Evolutionary conservation across 2,797 vertebrate species (phyloP).

Genomic region (Danio tinwini): DNA sequence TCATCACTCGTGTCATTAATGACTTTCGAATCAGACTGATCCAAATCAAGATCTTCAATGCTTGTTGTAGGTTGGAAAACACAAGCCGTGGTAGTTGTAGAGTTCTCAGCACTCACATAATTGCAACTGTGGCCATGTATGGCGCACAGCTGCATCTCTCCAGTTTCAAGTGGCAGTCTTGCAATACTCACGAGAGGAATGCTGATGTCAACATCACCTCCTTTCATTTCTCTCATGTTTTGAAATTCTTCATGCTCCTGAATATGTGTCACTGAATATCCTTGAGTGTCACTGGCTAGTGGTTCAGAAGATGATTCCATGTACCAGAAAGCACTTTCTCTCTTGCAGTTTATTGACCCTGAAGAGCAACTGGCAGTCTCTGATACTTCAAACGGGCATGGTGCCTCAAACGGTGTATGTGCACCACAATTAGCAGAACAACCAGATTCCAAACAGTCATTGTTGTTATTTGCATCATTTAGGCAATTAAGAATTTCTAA

Average conservation of each 20-base stretch:
- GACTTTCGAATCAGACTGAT: not conserved
- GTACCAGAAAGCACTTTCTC: slow-evolving; percentile 12
- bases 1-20: not conserved
- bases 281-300: not conserved
- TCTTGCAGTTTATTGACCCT: slow-evolving; percentile 25
- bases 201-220: slow-evolving; percentile 14
- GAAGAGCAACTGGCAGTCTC: slow-evolving; percentile 12
- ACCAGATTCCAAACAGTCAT: not conserved
- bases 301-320: not conserved
- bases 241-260: slow-evolving; percentile 13
- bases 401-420: not conserved
- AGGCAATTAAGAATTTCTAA: not conserved
- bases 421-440: slow-evolving; percentile 5
- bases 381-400: not conserved
- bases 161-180: slow-evolving; percentile 38
- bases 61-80: slow-evolving; percentile 27
- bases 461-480: not conserved
- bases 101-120: not conserved
- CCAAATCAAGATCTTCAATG: not conserved
- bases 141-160: slow-evolving; percentile 13
- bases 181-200: slow-evolving; percentile 36
- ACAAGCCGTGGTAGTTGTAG: slow-evolving; percentile 19
- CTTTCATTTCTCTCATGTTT: slow-evolving; percentile 25
- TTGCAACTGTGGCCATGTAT: slow-evolving; percentile 13
- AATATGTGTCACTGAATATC: slow-evolving; percentile 13